Evolutionary conservation across 2,113 vertebrate genomes (phyloP), one percentile per base, ranked within the genome.

Genomic region (Cisticola juncidis): DNA sequence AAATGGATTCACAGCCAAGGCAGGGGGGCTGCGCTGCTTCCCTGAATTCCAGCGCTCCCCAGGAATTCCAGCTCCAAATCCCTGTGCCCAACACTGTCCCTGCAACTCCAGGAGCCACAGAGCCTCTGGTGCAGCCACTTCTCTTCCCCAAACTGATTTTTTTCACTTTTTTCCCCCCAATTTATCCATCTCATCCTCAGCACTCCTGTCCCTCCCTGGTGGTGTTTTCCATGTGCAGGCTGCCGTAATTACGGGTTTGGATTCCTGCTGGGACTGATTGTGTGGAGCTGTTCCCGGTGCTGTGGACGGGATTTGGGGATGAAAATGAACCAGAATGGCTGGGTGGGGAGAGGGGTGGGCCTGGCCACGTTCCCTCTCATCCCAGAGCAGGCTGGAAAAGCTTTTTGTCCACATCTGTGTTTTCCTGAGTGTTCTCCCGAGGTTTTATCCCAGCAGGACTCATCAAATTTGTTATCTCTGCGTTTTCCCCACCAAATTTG

Each of bases 141-240:
- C 36, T 11, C 24, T 26, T 26, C n/a, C 9, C 56, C 33, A 38
- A 58, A 17, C 61, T 68, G 36, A 18, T 14, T 4, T 38, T 60
- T 58, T 38, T 17, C 9, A 13, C 58, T 1, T 0, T 21, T 44
- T 54, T 24, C 0, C 24, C 48, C 61, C 70, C 7, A 7, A 14
- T 87, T 64, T 57, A 25, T 31, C 74, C 29, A 0, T 9, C 35
- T 40, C 48, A 5, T 40, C 48, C 78, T 57, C 24, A 0, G 31
- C 50, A 24, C 28, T 26, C 13, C 35, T 16, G 42, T 44, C 73
- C 57, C n/a, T 36, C 6, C 74, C 51, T 50, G 44, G 40, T 15
- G 22, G 1, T 25, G 1, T 33, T 65, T 50, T 6, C 56, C 38
- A 5, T 2, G 25, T 16, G 35, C 44, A 9, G 53, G 72, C 64